Evolutionary conservation across 2,888 invertebrate species (phyloP).

Genomic region (Didymodactylos carnosus): DNA sequence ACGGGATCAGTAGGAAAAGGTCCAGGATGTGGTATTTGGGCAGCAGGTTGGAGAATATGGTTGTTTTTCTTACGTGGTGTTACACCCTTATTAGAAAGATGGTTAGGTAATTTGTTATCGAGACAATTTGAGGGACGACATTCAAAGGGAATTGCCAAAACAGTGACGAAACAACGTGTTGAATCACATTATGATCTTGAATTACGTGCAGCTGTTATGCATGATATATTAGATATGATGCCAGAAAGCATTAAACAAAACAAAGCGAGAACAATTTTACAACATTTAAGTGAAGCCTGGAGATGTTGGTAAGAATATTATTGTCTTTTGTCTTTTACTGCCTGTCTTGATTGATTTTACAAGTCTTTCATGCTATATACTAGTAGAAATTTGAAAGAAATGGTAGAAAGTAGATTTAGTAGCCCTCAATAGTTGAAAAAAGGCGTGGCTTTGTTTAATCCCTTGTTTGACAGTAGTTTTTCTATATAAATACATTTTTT

Average conservation of each 20-base stretch:
- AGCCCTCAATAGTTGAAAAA: too few species aligned
- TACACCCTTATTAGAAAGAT: conserved; percentile 84
- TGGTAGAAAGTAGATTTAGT: too few species aligned
- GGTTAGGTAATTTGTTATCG: conserved; percentile 94
- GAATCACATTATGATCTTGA: conserved; percentile 98
- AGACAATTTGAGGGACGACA: conserved; percentile 97
- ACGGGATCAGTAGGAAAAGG: conserved; percentile 96
- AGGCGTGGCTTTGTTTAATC: too few species aligned
- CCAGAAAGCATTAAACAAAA: conserved; percentile 99
- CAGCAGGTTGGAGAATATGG: conserved; percentile 98
- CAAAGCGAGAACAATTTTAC: conserved; percentile 91
- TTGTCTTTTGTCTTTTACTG: too few species aligned
- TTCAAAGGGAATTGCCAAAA: conserved; percentile 97
- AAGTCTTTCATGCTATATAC: too few species aligned
- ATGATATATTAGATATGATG: conserved; percentile 99
- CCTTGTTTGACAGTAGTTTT: too few species aligned
- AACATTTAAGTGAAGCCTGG: conserved; percentile 98
- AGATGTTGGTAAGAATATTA: too few species aligned
- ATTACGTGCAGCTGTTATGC: conserved; percentile 72
- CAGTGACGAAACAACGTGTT: conserved; percentile 83
- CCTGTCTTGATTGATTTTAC: too few species aligned
- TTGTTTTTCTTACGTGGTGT: conserved; percentile 97
- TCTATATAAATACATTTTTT: too few species aligned
- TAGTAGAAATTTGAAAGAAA: too few species aligned
- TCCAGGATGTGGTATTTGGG: conserved; percentile 94